A percentile compares a stretch with the other conserved stretches of the same genome.
phyloP scores from a whole-genome alignment of 2,113 vertebrate genomes.

The Rhombomys opimus region DNA sequence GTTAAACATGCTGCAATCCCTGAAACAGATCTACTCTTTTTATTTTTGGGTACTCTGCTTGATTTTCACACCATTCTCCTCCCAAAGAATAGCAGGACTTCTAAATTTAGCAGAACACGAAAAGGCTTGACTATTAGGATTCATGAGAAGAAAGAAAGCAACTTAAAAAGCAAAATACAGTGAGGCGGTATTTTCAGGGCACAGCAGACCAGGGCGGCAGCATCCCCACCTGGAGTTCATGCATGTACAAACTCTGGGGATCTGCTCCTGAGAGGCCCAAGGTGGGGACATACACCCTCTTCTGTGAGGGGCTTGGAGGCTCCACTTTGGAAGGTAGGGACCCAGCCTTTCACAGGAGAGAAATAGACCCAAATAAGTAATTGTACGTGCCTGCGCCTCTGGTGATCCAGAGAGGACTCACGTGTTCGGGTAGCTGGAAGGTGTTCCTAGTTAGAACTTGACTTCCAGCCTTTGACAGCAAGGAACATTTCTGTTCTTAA shows the following conservation, averaged over 20 bases:
- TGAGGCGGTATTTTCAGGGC: conserved; percentile 23
- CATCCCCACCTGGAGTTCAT: neutral
- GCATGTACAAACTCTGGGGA: accelerated
- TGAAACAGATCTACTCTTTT: conserved; percentile 76
- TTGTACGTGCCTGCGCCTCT: neutral
- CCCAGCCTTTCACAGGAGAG: neutral
- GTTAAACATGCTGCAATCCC: conserved; percentile 40
- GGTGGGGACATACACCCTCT: neutral
- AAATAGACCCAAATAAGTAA: neutral
- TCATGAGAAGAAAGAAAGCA: conserved; percentile 47
- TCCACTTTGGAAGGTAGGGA: neutral
- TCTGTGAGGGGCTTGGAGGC: neutral
- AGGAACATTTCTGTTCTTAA: neutral
- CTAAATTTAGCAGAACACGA: conserved; percentile 77
- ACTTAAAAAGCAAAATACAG: neutral
- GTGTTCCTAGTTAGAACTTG: neutral
- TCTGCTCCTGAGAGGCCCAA: neutral
- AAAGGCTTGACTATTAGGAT: conserved; percentile 73
- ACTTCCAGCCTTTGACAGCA: neutral
- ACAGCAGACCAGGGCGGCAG: neutral
- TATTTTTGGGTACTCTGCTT: conserved; percentile 77
- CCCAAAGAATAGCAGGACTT: conserved; percentile 81
- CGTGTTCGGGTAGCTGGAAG: neutral
- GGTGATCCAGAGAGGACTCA: neutral
- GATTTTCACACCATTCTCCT: conserved; percentile 81